A percentile compares a stretch with the other conserved stretches of the same genome.
Evolutionary conservation across 2,113 vertebrate species (phyloP).

Genomic region (Pholis gunnellus): DNA sequence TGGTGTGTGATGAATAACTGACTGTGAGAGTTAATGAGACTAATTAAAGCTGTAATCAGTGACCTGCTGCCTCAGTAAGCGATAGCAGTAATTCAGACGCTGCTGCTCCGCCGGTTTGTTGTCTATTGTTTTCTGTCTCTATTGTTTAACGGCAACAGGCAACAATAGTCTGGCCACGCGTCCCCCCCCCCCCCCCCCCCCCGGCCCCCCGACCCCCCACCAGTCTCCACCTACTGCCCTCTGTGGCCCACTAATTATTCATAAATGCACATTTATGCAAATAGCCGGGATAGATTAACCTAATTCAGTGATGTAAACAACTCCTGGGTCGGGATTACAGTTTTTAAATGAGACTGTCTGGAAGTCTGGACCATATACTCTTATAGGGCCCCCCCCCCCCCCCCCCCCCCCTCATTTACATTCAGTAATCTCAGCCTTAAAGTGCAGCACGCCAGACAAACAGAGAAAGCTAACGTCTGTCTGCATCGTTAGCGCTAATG

Average conservation of each 20-base stretch:
- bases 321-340: constrained; percentile 80
- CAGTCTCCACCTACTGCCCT: constrained; percentile 19
- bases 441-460: constrained; percentile 65
- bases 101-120: constrained; percentile 33
- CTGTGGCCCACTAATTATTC: constrained; percentile 83
- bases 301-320: constrained; percentile 83
- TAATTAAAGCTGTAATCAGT: not conserved
- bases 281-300: constrained; percentile 82
- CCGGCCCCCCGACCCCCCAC: constrained; percentile 8
- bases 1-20: no score
- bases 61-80: constrained; percentile 53
- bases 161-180: constrained; percentile 80
- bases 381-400: not conserved
- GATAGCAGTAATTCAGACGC: constrained; percentile 77
- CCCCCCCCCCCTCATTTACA: constrained; percentile 63
- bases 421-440: constrained; percentile 70
- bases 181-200: constrained; percentile 2
- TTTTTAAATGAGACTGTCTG: constrained; percentile 80
- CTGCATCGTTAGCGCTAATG: constrained; percentile 66
- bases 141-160: constrained; percentile 78
- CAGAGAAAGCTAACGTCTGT: constrained; percentile 53
- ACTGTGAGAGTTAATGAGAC: not conserved
- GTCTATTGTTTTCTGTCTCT: constrained; percentile 75
- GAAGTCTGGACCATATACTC: constrained; percentile 31
- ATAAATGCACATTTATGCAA: constrained; percentile 87